A percentile compares a stretch with the other conserved stretches of the same genome.
These are phyloP conservation scores for Cebidichthys violaceus DNA, from an alignment of 2,113 vertebrate species.

Conservation along the genomic window DNA sequence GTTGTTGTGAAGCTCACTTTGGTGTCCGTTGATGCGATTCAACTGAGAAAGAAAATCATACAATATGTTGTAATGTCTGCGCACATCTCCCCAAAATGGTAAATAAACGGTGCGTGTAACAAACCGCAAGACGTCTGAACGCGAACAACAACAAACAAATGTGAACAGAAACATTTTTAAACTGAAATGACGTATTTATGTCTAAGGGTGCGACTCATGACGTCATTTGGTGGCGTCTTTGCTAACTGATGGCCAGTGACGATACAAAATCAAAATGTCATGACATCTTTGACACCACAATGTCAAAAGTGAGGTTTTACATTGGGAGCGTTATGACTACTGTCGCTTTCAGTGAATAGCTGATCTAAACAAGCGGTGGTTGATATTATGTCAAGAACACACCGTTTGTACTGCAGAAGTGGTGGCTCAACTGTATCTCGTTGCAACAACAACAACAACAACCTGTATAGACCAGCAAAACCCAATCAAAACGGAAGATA, in stretches of 20 bases:
- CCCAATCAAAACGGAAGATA: not conserved
- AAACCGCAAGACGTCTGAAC: not conserved
- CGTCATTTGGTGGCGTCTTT: not conserved
- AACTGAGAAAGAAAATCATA: not conserved
- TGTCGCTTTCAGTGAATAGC: slow-evolving; percentile 6
- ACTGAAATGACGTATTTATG: too few relatives aligned
- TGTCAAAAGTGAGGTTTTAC: not conserved
- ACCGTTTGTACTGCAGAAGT: not conserved
- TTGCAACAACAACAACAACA: not conserved
- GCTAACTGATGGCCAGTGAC: not conserved
- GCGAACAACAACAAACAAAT: not conserved
- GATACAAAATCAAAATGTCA: slow-evolving; percentile 28
- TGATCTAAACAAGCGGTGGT: not conserved
- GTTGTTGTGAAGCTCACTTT: not conserved
- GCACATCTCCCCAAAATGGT: not conserved
- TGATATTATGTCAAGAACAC: not conserved
- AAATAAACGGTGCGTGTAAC: too few relatives aligned
- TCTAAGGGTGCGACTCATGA: not conserved
- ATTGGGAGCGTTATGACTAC: not conserved
- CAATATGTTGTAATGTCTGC: not conserved
- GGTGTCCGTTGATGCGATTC: too few relatives aligned
- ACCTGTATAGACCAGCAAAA: not conserved
- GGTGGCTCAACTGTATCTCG: not conserved
- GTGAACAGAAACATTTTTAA: too few relatives aligned
- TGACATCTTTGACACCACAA: slow-evolving; percentile 20